Conservation (phyloP, 2,888 invertebrate genomes). For the Spilosoma lubricipeda region DNA sequence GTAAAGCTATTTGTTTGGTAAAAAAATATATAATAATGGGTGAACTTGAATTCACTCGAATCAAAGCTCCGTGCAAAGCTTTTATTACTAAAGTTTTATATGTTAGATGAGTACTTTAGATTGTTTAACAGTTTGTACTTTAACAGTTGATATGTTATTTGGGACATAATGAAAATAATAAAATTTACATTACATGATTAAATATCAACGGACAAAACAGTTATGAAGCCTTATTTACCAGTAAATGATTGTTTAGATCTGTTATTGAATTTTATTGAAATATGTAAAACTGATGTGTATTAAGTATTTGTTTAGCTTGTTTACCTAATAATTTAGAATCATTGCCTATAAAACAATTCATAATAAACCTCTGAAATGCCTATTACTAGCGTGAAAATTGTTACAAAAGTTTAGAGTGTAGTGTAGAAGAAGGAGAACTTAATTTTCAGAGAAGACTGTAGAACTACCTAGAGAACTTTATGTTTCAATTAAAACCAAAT, state of each 20-base stretch:
- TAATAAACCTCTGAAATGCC: background rate
- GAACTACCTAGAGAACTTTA: slow-evolving; percentile 65
- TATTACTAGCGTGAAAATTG: slow-evolving; percentile 8
- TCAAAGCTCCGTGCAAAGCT: slow-evolving; percentile 40
- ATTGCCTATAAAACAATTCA: slow-evolving; percentile 6
- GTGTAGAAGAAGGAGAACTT: slow-evolving; percentile 33
- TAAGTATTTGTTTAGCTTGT: slow-evolving; percentile 23
- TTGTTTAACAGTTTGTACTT: background rate
- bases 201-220: slow-evolving; percentile 28
- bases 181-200: slow-evolving; percentile 24
- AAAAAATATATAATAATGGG: slow-evolving; percentile 43
- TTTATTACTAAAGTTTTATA: slow-evolving; percentile 28
- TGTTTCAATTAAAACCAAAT: slow-evolving; percentile 69
- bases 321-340: slow-evolving; percentile 26
- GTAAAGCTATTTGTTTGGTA: slow-evolving; percentile 67
- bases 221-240: slow-evolving; percentile 29
- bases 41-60: slow-evolving; percentile 42
- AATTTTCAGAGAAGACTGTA: slow-evolving; percentile 66
- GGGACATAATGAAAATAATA: slow-evolving; percentile 16
- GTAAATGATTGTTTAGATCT: slow-evolving; percentile 21
- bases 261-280: slow-evolving; percentile 38
- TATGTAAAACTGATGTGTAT: slow-evolving; percentile 45
- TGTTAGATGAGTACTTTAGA: slow-evolving; percentile 15
- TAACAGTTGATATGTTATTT: slow-evolving; percentile 33
- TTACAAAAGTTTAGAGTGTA: slow-evolving; percentile 29